Evolutionary conservation across 2,113 vertebrate genomes (phyloP), one percentile per base, ranked within the genome.

Genomic region (Illadopsis cleaveri): DNA sequence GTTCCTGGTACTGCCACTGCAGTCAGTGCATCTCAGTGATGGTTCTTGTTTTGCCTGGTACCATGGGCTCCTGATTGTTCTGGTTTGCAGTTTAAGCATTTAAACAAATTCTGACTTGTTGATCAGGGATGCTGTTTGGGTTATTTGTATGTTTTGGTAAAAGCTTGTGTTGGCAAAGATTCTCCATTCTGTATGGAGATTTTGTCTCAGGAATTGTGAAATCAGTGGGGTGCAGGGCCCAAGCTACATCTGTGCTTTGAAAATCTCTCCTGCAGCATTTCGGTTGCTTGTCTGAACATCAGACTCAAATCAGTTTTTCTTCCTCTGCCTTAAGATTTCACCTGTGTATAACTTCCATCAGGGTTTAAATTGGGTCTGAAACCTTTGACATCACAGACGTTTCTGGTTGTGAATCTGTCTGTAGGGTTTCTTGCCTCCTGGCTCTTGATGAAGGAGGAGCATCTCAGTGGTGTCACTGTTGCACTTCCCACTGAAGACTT

Each of bases 111-210:
- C 31, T 86, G 14, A 21, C 40, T 53, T 61, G 14, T 21, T 44
- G 42, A 33, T 64, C 37, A 50, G 72, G 48, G 11, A 18, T 64
- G 89, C 23, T 84, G 1, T 87, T 87, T 47, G 23, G 11, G 5
- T 50, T 62, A 11, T 84, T 66, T 79, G 13, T 75, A 11, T 64
- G 22, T 87, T 64, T 19, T 72, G 44, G 37, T 37, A 48, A 71
- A 68, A 37, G 16, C 12, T 61, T 54, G 38, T 27, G 2, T 42
- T 47, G 13, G 22, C 16, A 37, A 51, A 40, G 15, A 12, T 68
- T 87, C 33, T 58, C 6, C 0, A 0, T n/a, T 71, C 15, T 20
- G 4, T 13, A 28, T 7, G 5, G 12, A 44, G 13, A 22, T 56
- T 95, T 89, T 71, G 4, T 66, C 23, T 62, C 47, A 62, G 47